phyloP scores from a whole-genome alignment of 2,888 invertebrate genomes.

The Eristalinus aeneus region DNA sequence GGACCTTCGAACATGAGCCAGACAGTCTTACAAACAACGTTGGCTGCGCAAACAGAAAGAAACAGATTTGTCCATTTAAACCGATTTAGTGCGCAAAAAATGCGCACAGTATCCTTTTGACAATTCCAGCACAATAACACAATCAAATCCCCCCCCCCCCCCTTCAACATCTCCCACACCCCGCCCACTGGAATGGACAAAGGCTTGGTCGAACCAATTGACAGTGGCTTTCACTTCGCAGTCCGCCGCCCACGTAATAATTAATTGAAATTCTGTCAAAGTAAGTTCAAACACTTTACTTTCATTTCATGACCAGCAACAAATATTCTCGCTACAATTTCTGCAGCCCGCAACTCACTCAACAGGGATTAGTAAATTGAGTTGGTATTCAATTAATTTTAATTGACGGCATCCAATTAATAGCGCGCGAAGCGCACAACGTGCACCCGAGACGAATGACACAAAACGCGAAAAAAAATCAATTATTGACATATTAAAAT shows the following conservation, averaged over 20 bases:
- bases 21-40: too few relatives aligned
- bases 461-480: background rate
- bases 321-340: background rate
- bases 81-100: too few relatives aligned
- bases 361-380: background rate
- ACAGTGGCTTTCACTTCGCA: background rate
- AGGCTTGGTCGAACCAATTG: background rate
- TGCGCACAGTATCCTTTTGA: too few relatives aligned
- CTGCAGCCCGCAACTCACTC: background rate
- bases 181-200: too few relatives aligned
- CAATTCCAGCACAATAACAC: too few relatives aligned
- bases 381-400: conserved; percentile 1
- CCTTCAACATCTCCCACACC: too few relatives aligned
- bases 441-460: too few relatives aligned
- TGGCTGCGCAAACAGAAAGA: too few relatives aligned
- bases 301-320: background rate
- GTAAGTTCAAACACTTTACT: background rate
- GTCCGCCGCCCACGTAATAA: background rate
- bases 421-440: background rate
- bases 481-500: background rate
- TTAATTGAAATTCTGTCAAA: background rate
- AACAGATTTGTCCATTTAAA: too few relatives aligned
- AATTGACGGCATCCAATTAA: background rate
- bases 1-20: too few relatives aligned
- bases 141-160: too few relatives aligned